Evolutionary conservation across 2,113 vertebrate species (phyloP), one percentile per base, ranked within the genome.

Genomic region (Toxotes jaculatrix): DNA sequence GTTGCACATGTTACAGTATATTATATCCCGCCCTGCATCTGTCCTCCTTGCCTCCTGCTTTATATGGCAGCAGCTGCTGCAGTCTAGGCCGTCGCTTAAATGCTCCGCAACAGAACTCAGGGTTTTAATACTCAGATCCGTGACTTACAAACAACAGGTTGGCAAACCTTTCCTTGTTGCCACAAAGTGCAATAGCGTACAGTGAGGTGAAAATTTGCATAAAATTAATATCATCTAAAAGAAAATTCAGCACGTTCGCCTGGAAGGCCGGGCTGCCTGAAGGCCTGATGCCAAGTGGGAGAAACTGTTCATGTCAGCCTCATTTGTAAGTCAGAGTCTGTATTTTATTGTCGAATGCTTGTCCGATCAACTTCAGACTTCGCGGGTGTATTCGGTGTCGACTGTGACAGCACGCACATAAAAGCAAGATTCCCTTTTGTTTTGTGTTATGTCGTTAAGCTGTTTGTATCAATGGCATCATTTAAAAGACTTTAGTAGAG

Each of bases 1-100:
- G 77, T 40, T 62, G 47, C 71, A 64, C 78, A 72, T 78, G 80
- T 87, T 91, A 77, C 66, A 47, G 74, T 76, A 66, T 79, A 72
- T 71, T 75, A 79, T 80, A 65, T 53, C 61, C 59, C 67, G 23
- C 40, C 75, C 51, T 57, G 69, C 43, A 69, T 73, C 74, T 49
- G 71, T 78, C 72, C 36, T 49, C 82, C 68, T 51, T 23, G 62
- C 27, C 40, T 66, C 56, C 19, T 21, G 67, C 80, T 43, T 72
- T 34, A 49, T 42, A 53, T 8, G 79, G 40, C 27, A 72, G 69
- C 73, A 67, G 64, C 82, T 63, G 47, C 19, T 36, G 12, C 43
- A 23, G 19, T 1, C 2, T 11, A 7, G 45, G 43, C 21, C 4
- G 12, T 21, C 27, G 10, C 16, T 56, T 62, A n/a, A 45, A 47